A percentile compares a stretch with the other conserved stretches of the same genome.
Conservation (phyloP, 2,113 vertebrate species). For the Corydoras maculifer region DNA sequence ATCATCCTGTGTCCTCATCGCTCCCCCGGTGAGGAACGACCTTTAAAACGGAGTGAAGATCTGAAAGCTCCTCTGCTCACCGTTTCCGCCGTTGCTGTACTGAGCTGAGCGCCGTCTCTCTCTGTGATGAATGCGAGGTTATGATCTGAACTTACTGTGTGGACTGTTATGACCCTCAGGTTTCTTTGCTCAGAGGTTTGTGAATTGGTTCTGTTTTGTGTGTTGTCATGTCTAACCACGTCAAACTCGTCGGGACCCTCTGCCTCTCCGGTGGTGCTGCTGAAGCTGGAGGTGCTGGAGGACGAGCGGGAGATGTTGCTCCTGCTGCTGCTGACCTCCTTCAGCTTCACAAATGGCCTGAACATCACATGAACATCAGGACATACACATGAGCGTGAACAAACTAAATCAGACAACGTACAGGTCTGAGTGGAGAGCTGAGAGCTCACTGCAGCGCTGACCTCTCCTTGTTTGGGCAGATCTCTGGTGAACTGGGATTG, state of each 20-base stretch:
- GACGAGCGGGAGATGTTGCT: slow-evolving; percentile 92
- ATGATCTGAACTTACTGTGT: no score
- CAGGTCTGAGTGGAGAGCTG: neutral
- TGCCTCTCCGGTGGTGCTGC: slow-evolving; percentile 87
- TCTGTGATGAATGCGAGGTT: no score
- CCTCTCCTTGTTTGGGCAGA: slow-evolving; percentile 91
- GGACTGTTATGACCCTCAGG: no score
- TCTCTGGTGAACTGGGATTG: slow-evolving; percentile 95
- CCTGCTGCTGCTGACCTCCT: slow-evolving; percentile 73
- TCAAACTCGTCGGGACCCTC: slow-evolving; percentile 89
- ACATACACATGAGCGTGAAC: neutral
- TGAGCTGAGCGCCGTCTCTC: no score
- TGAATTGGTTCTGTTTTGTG: neutral
- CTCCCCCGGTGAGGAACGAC: no score
- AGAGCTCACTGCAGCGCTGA: slow-evolving; percentile 45
- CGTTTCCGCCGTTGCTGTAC: no score
- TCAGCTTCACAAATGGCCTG: slow-evolving; percentile 83
- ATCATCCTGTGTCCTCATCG: no score
- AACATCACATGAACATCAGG: neutral
- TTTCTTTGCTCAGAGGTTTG: neutral
- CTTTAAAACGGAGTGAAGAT: no score
- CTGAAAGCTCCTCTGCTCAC: no score
- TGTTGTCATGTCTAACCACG: slow-evolving; percentile 60
- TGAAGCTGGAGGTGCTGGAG: slow-evolving; percentile 96
- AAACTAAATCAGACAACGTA: neutral